phyloP scores from a whole-genome alignment of 2,797 vertebrate genomes.

The Myotis findleyi region DNA sequence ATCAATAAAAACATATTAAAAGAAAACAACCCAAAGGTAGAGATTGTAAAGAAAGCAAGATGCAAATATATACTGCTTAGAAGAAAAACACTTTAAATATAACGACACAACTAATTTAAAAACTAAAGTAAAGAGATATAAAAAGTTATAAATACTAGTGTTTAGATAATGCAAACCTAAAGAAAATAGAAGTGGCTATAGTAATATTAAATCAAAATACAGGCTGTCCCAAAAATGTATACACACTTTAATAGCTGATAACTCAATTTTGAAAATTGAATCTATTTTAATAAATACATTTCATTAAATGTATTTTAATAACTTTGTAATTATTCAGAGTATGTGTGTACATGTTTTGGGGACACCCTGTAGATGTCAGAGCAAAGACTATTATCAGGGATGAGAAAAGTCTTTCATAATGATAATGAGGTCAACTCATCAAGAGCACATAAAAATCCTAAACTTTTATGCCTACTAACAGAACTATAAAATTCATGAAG shows the following conservation, averaged over 20 bases:
- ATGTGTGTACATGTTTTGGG: too few relatives aligned
- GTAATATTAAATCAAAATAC: background rate
- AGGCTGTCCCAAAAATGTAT: too few relatives aligned
- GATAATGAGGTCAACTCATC: conserved; percentile 21
- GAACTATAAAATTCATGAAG: conserved; percentile 5
- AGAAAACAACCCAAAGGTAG: background rate
- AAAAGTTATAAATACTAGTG: background rate
- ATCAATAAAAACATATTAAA: too few relatives aligned
- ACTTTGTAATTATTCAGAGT: too few relatives aligned
- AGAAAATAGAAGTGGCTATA: background rate
- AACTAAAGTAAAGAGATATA: background rate
- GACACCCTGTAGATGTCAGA: background rate
- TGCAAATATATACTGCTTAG: background rate
- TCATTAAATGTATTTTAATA: too few relatives aligned
- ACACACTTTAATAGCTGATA: too few relatives aligned
- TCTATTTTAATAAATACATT: too few relatives aligned
- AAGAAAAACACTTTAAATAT: background rate
- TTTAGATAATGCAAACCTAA: background rate
- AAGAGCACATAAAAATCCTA: conserved; percentile 1
- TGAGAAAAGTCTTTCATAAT: background rate
- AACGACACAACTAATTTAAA: background rate
- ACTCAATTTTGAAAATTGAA: too few relatives aligned
- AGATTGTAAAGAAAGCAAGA: background rate
- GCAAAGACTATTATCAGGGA: background rate
- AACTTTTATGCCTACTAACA: conserved; percentile 19